These are phyloP conservation scores for Platanista minor DNA, from an alignment of 2,113 vertebrate species.

Conservation along the genomic window DNA sequence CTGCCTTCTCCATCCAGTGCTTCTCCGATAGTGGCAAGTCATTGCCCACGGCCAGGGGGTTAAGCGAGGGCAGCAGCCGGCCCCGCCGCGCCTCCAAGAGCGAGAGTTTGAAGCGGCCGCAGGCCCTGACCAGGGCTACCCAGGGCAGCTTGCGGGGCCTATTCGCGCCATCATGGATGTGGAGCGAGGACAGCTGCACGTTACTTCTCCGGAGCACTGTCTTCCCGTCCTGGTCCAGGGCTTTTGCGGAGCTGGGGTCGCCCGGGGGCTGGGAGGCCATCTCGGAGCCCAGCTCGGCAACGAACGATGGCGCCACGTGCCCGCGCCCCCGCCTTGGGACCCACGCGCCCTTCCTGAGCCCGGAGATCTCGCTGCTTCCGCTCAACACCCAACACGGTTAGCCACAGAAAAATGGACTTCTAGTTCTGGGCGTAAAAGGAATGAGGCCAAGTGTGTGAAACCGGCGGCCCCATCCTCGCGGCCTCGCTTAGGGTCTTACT, in stretches of 20 bases:
- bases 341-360: rapidly evolving
- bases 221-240: rapidly evolving
- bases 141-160: rapidly evolving
- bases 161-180: rapidly evolving
- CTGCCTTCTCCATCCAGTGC: rapidly evolving
- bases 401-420: background rate
- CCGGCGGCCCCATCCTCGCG: rapidly evolving
- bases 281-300: rapidly evolving
- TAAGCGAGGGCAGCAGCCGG: rapidly evolving
- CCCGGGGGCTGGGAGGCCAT: background rate
- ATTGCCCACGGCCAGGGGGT: background rate
- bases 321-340: rapidly evolving
- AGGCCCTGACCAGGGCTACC: background rate
- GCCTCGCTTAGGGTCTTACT: no score
- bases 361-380: rapidly evolving
- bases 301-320: background rate
- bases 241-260: rapidly evolving
- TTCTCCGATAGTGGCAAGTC: rapidly evolving
- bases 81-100: rapidly evolving
- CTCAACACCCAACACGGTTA: rapidly evolving
- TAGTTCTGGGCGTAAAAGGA: background rate
- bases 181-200: rapidly evolving
- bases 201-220: rapidly evolving
- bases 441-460: background rate
- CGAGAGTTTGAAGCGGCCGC: background rate